Percentiles rank a stretch among this genome's conserved stretches.
Conservation (phyloP, 2,113 vertebrate species). For the Suricata suricatta region DNA sequence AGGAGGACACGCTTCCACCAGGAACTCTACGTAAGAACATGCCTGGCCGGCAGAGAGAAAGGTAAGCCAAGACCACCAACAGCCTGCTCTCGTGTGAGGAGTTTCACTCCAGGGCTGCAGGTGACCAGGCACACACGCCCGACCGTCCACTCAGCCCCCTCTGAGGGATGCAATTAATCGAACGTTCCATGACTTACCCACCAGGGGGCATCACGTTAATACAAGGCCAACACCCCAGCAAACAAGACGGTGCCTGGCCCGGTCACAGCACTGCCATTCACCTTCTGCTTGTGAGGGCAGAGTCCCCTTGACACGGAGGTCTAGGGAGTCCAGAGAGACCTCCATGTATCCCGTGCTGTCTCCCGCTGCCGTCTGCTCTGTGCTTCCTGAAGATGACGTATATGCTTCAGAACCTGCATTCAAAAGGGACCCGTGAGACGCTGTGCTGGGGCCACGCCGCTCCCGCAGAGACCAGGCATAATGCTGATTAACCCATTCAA, state of each 20-base stretch:
- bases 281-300: slow-evolving; percentile 89
- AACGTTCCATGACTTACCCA: slow-evolving; percentile 45
- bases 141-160: background rate
- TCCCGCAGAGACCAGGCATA: background rate
- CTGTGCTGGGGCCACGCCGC: background rate
- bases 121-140: background rate
- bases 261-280: slow-evolving; percentile 73
- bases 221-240: background rate
- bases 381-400: slow-evolving; percentile 82
- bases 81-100: accelerated
- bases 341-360: slow-evolving; percentile 92
- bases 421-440: background rate
- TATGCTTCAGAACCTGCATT: slow-evolving; percentile 82
- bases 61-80: background rate
- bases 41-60: no score
- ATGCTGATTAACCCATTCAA: background rate
- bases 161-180: background rate
- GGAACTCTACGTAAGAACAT: no score
- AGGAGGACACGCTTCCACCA: no score
- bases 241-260: slow-evolving; percentile 53
- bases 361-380: slow-evolving; percentile 76
- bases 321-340: slow-evolving; percentile 93
- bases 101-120: accelerated
- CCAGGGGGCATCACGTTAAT: slow-evolving; percentile 78
- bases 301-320: slow-evolving; percentile 92